Percentiles rank a stretch among this genome's conserved stretches.
Evolutionary conservation across 2,797 vertebrate species (phyloP).

Genomic region (Cirrhinus mrigala): DNA sequence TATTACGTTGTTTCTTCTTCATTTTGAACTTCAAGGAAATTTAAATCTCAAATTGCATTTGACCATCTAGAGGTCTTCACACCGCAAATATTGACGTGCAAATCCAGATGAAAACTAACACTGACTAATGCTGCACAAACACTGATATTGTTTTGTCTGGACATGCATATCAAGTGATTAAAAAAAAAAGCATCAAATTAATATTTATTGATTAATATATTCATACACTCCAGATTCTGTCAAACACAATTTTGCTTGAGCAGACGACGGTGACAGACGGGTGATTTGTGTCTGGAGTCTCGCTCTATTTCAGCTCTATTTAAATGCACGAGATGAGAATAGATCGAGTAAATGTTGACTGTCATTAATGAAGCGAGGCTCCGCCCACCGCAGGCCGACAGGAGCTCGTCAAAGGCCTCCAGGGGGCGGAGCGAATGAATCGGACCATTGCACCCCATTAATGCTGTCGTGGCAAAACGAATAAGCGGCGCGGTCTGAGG

Average conservation of each 20-base stretch:
- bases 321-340: slow-evolving; percentile 39
- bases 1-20: too few relatives aligned
- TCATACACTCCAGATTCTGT: background rate
- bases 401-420: slow-evolving; percentile 57
- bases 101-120: background rate
- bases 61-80: background rate
- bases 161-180: background rate
- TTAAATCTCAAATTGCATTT: background rate
- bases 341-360: slow-evolving; percentile 55
- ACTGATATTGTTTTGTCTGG: background rate
- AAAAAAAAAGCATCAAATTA: background rate
- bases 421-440: slow-evolving; percentile 65
- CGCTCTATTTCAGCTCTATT: slow-evolving; percentile 41
- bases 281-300: slow-evolving; percentile 42
- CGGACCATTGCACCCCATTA: slow-evolving; percentile 78
- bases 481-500: slow-evolving; percentile 64
- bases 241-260: slow-evolving; percentile 3
- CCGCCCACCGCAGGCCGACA: slow-evolving; percentile 62
- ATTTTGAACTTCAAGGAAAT: too few relatives aligned
- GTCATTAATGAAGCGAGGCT: slow-evolving; percentile 64
- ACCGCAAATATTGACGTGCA: background rate
- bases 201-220: slow-evolving; percentile 8
- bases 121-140: background rate
- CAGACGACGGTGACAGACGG: background rate
- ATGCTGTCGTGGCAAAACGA: slow-evolving; percentile 74